A percentile compares a stretch with the other conserved stretches of the same genome.
phyloP scores from a whole-genome alignment of 1,140 invertebrate genomes.

The Halictus rubicundus region DNA sequence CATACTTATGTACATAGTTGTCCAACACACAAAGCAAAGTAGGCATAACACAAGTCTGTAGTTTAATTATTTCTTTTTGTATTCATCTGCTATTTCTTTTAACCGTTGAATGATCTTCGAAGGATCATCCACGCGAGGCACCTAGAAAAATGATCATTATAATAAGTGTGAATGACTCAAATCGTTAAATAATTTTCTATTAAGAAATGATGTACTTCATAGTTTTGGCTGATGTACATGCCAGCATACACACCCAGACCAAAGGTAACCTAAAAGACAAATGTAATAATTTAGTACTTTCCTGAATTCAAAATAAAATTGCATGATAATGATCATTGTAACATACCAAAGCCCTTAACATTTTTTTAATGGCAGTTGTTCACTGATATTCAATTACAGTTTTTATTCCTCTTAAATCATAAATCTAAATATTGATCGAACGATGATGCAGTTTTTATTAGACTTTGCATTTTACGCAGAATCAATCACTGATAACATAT shows the following conservation, averaged over 20 bases:
- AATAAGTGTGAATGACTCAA: neutral
- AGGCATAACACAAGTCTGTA: neutral
- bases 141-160: conserved; percentile 80
- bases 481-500: neutral
- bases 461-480: neutral
- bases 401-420: neutral
- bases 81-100: conserved; percentile 85
- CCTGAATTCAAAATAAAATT: neutral
- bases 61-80: conserved; percentile 80
- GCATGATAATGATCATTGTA: neutral
- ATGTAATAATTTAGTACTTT: conserved; percentile 22
- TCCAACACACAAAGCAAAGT: conserved; percentile 41
- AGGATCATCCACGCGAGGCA: conserved; percentile 91
- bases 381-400: neutral
- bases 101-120: conserved; percentile 84
- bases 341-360: conserved; percentile 47
- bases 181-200: neutral
- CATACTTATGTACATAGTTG: conserved; percentile 49
- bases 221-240: conserved; percentile 90
- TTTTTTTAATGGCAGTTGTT: conserved; percentile 5
- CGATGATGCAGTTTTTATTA: neutral
- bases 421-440: neutral
- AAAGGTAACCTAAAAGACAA: conserved; percentile 86
- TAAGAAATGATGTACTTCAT: conserved; percentile 83
- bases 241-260: conserved; percentile 89